Evolutionary conservation across 2,113 vertebrate genomes (phyloP), one percentile per base, ranked within the genome.

Genomic region (Corythaeola cristata): DNA sequence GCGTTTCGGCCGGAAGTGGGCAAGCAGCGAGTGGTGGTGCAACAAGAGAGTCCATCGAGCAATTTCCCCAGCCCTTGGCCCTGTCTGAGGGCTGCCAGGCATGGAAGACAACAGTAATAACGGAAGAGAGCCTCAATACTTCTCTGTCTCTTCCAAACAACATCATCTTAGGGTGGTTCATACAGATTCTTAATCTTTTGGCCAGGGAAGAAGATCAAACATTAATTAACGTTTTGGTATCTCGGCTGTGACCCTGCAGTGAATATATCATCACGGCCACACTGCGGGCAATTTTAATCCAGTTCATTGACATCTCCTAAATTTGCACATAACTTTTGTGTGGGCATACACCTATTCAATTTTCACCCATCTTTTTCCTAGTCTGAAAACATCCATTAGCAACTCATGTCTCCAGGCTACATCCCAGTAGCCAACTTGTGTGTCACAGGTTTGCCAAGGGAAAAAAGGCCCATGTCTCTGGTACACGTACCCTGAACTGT

Each of bases 371-470:
- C 55, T 88, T 89, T 90, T 83, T 91, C 74, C 80, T 37, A 82
- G 62, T 73, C 32, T n/a, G 49, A 89, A 91, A 97, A 41, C 22
- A 79, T 1, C 62, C 37, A 11, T 87, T 85, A 96, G 44, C 84
- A 96, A 91, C 60, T 49, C 91, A 56, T 72, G 79, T 86, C 97
- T 82, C 93, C 85, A 93, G 81, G 88, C 96, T 91, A 32, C 45
- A 15, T 33, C 77, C 87, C 85, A 67, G 85, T 4, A 90, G 94
- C 83, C 52, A 58, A 85, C 60, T 56, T 72, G 53, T 59, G 75
- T 66, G 73, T 95, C 91, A 79, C 68, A 69, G 56, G 73, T 80
- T 52, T 88, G 86, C 68, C 92, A 90, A 90, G 85, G 89, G 55
- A 79, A 77, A 83, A 91, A 94, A 95, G 78, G 39, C 55, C 58